Percentiles rank a stretch among this genome's conserved stretches.
phyloP scores from a whole-genome alignment of 2,888 invertebrate species.

The Drosophila flavopinicola region DNA sequence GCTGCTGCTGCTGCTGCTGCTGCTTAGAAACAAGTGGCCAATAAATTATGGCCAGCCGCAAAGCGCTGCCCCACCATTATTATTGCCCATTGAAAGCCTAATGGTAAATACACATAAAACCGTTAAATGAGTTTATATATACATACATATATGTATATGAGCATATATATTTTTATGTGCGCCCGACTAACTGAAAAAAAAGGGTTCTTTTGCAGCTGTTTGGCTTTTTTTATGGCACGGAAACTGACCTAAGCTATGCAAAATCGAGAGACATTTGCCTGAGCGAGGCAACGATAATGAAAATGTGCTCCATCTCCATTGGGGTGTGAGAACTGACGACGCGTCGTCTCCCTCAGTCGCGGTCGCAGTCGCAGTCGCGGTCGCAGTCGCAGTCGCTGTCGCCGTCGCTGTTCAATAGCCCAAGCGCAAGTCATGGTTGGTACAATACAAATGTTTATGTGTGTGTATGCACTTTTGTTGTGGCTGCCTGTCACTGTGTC shows the following conservation, averaged over 20 bases:
- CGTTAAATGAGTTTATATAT: constrained; percentile 56
- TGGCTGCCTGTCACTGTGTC: constrained; percentile 70
- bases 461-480: constrained; percentile 30
- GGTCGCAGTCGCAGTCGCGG: constrained; percentile 27
- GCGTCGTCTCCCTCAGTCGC: constrained; percentile 52
- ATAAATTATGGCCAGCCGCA: constrained; percentile 74
- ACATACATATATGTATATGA: constrained; percentile 4
- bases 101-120: constrained; percentile 77
- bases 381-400: constrained; percentile 6
- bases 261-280: constrained; percentile 67
- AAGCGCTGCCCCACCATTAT: constrained; percentile 68
- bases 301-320: constrained; percentile 60
- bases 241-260: constrained; percentile 77
- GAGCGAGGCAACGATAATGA: constrained; percentile 63
- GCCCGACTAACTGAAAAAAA: constrained; percentile 32
- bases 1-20: constrained; percentile 22
- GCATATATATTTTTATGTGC: constrained; percentile 19
- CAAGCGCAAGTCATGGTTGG: constrained; percentile 73
- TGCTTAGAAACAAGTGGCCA: constrained; percentile 80
- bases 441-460: constrained; percentile 24
- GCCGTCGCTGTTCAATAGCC: constrained; percentile 30
- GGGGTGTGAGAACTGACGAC: constrained; percentile 50
- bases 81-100: constrained; percentile 74
- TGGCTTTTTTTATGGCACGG: constrained; percentile 57
- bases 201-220: constrained; percentile 47